Percentiles rank a stretch among this genome's conserved stretches.
These are phyloP conservation scores for Acanthococcus lagerstroemiae DNA, from an alignment of 2,888 invertebrate genomes.

Conservation along the genomic window DNA sequence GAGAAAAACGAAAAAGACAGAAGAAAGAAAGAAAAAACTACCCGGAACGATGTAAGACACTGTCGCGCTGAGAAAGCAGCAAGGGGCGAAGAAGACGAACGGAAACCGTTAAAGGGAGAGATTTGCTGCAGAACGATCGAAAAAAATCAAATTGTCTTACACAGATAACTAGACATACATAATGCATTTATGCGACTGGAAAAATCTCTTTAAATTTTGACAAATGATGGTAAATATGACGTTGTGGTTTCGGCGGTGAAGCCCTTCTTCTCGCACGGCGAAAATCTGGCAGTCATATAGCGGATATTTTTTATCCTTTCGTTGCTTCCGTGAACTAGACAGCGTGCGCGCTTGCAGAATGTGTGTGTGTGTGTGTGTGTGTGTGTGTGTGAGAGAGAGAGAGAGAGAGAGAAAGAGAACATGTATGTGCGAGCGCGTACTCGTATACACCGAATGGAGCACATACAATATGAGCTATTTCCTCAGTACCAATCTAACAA, in stretches of 20 bases:
- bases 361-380: background rate
- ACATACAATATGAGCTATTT: too few relatives aligned
- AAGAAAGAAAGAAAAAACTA: too few relatives aligned
- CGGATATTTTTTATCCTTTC: background rate
- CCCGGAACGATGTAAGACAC: too few relatives aligned
- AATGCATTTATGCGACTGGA: slow-evolving; percentile 29
- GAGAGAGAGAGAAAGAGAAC: background rate
- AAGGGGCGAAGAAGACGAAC: too few relatives aligned
- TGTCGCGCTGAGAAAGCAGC: too few relatives aligned
- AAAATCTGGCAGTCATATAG: background rate
- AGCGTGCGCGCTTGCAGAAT: background rate
- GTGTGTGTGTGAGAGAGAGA: background rate
- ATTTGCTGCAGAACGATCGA: slow-evolving; percentile 19
- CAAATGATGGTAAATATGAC: slow-evolving; percentile 29
- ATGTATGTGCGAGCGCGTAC: too few relatives aligned
- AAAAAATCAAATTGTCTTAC: slow-evolving; percentile 29
- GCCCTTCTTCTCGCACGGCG: background rate
- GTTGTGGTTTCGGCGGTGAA: slow-evolving; percentile 18
- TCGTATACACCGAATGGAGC: too few relatives aligned
- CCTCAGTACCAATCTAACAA: background rate
- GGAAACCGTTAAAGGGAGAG: slow-evolving; percentile 16
- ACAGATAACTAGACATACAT: slow-evolving; percentile 30
- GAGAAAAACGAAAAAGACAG: too few relatives aligned
- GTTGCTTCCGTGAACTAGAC: background rate
- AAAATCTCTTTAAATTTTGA: slow-evolving; percentile 29